phyloP scores from a whole-genome alignment of 2,888 invertebrate genomes.

The Aphidius colemani region DNA sequence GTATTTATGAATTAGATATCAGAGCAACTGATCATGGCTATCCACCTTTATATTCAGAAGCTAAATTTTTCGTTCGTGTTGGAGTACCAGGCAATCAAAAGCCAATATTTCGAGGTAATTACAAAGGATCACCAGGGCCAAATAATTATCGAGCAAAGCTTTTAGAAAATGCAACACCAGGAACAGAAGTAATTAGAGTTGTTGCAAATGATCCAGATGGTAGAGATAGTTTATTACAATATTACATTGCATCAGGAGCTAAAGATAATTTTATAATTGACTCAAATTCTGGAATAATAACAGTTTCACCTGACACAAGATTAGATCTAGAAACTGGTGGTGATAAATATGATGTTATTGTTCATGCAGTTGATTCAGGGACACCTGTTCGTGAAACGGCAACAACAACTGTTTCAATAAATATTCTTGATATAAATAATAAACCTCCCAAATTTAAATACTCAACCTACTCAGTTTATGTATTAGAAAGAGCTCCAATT shows the following conservation, averaged over 20 bases:
- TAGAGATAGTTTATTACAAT: slow-evolving; percentile 70
- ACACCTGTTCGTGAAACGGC: slow-evolving; percentile 77
- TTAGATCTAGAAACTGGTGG: slow-evolving; percentile 73
- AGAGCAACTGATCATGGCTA: slow-evolving; percentile 75
- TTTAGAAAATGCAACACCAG: slow-evolving; percentile 72
- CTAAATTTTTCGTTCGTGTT: slow-evolving; percentile 72
- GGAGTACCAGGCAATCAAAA: slow-evolving; percentile 80
- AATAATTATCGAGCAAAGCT: slow-evolving; percentile 74
- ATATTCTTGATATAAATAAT: slow-evolving; percentile 78
- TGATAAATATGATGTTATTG: slow-evolving; percentile 72
- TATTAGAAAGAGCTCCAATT: slow-evolving; percentile 71
- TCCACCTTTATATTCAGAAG: slow-evolving; percentile 71
- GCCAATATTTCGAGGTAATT: slow-evolving; percentile 79
- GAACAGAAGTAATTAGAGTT: slow-evolving; percentile 72
- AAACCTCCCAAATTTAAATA: slow-evolving; percentile 78
- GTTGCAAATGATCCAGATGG: slow-evolving; percentile 81
- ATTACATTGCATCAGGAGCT: slow-evolving; percentile 74
- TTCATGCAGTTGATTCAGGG: slow-evolving; percentile 78
- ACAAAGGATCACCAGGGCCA: slow-evolving; percentile 68
- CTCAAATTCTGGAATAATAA: slow-evolving; percentile 72
- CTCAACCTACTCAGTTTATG: slow-evolving; percentile 69
- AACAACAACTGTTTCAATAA: slow-evolving; percentile 75
- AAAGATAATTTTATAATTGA: slow-evolving; percentile 80
- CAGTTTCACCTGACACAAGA: slow-evolving; percentile 73
- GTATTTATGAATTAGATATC: slow-evolving; percentile 72